A percentile compares a stretch with the other conserved stretches of the same genome.
These are phyloP conservation scores for Pristionchus exspectatus DNA, from an alignment of 2,888 invertebrate genomes.

Conservation along the genomic window DNA sequence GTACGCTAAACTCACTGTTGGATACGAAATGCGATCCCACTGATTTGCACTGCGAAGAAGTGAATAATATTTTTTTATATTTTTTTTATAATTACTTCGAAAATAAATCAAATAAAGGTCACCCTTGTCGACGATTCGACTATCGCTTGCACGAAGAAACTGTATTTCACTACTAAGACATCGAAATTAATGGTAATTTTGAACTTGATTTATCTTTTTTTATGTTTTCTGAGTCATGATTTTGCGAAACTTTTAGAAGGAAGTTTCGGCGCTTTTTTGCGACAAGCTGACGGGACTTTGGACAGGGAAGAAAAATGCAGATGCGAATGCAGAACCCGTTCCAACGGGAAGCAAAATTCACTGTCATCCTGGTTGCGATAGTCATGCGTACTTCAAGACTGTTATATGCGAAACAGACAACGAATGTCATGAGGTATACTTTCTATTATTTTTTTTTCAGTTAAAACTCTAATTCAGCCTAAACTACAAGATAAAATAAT, in stretches of 20 bases:
- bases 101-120: not conserved
- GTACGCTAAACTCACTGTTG: not conserved
- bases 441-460: not conserved
- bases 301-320: not conserved
- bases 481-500: not conserved
- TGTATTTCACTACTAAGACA: not conserved
- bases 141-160: not conserved
- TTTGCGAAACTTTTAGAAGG: not conserved
- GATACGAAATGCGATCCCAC: not conserved
- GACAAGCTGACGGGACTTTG: not conserved
- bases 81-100: not conserved
- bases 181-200: not conserved
- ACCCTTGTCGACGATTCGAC: not conserved
- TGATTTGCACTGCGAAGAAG: not conserved
- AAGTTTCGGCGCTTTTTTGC: not conserved
- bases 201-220: not conserved
- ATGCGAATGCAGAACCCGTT: not conserved
- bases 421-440: not conserved
- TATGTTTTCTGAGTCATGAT: not conserved
- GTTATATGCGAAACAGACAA: not conserved
- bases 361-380: not conserved
- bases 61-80: not conserved
- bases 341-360: not conserved
- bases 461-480: not conserved
- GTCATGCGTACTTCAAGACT: not conserved